Base-by-base conservation (phyloP, 2,113 vertebrate genomes). In the Suncus etruscus region DNA sequence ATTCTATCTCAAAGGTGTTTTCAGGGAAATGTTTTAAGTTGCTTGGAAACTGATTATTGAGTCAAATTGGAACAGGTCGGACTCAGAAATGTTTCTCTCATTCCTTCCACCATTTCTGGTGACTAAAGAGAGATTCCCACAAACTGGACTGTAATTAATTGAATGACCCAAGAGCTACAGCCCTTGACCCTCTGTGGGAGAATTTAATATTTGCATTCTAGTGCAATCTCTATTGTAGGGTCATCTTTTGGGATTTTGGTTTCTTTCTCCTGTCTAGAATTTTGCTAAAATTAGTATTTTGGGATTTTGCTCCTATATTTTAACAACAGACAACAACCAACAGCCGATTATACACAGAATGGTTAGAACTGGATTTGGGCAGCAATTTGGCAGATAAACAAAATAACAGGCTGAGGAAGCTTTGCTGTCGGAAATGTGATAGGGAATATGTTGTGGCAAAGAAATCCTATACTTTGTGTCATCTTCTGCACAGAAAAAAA, bases 11-110 rank as follows among this genome's bases (percentile, higher is more conserved):
- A 50, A 86, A 89, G 32, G 22, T 51, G 95, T 92, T 87, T 86
- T 73, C 73, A 68, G 78, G 31, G 84, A 82, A 96, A 80, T 39
- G 91, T 91, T 74, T 79, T 20, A 94, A 89, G 92, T 79, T 95
- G 81, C 91, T 90, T 95, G 85, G 66, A 94, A 96, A 94, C 50
- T 81, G 61, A 61, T 85, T 95, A 95, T 95, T 77, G 74, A 95
- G 89, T 96, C 77, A 93, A 87, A 96, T 91, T 73, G 83, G 94
- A 61, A 79, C 86, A 95, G 72, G 68, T 87, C 80, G 92, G 90
- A 90, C 74, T 95, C 91, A 82, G 81, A 90, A n/a, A 77, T 86
- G 65, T 87, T 63, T 87, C 73, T 73, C 7, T 90, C 61, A 84
- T 86, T 87, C 73, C 90, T 72, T 61, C 72, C 66, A 83, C 86